Base-by-base conservation (phyloP, 2,797 vertebrate species). In the Halcyon leucocephala region DNA sequence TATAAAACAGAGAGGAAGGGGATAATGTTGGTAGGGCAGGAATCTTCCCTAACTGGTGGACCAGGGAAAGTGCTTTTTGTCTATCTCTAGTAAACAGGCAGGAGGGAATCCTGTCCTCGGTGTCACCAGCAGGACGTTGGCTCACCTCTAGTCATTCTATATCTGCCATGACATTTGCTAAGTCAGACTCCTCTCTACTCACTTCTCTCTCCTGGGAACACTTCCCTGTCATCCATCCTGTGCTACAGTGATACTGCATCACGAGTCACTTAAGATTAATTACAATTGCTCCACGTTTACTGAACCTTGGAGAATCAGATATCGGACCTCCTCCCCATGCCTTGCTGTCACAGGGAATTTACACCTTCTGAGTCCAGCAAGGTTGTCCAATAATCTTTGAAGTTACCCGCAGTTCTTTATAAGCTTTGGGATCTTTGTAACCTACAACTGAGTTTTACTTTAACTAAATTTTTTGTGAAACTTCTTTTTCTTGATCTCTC, bases 261-360 rank as follows among this genome's bases (percentile, higher is more conserved):
- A 97, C 31, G 62, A 96, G 94, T 94, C 84, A 48, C 57, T 86
- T 79, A 78, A 89, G 90, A 95, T 97, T 96, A 90, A 86, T 96
- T 96, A 77, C 85, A 79, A 77, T 69, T 84, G 66, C 90, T 86
- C 74, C 37, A 51, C 14, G 0, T 92, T 95, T 93, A 88, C 92
- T 91, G 88, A 93, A 62, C 46, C 58, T 39, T 51, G 52, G 73
- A 81, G 82, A 77, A 70, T 80, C 81, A 86, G 79, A 22, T 86
- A 66, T 69, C 6, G 0, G 52, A 91, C 33, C 82, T 93, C 83
- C 49, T 90, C 64, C 65, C 51, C 19, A 4, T 48, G 72, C 76
- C 70, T 62, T 73, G 42, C 76, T 77, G 44, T 61, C 44, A 49
- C 6, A 73, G 42, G 35, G 55, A 91, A 67, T 86, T 84, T 65